Base-by-base conservation (phyloP, 2,797 vertebrate species). In the Eupleurogrammus muticus region DNA sequence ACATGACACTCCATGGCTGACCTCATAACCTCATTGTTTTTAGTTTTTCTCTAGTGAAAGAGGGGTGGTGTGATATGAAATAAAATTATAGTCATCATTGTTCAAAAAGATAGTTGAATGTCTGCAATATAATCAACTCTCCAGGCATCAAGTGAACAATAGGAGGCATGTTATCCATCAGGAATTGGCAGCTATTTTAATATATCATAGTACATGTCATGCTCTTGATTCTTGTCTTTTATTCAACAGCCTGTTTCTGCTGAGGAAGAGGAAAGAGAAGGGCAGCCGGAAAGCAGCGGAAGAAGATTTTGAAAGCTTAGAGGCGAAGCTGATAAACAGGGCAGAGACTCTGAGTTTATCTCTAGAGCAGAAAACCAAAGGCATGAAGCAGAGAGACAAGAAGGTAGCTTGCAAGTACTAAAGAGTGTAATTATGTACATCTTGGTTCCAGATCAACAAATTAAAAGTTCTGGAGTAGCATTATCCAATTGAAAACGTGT, bases 381-480 rank as follows among this genome's bases (percentile, higher is more conserved):
- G 83, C 83, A 98, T 99, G 95, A 98, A 96, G 85, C 94, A 94
- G 87, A 96, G 98, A 85, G 95, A 98, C 80, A 97, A 94, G 86
- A 96, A 97, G 95, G 98, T 98, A 80, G 57, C 10, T 46, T 0
- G 11, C 17, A 42, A 8, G 11, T 11, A 56, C 11, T 4, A 19
- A 63, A 52, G 2, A 11, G 28, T 19, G 44, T 12, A 58, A 13
- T 34, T 13, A 32, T 28, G 19, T 21, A 12, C n/a, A n/a, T n/a
- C 1, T 13, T 5, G 13, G 38, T 40, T 40, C 14, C 1, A 40
- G 13, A 13, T 28, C 6, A 3, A 28, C n/a, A n/a, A n/a, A n/a
- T n/a, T n/a, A n/a, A n/a, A n/a, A n/a, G n/a, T n/a, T n/a, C n/a
- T n/a, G n/a, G n/a, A n/a, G n/a, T n/a, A n/a, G n/a, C n/a, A n/a